These are phyloP conservation scores for Cryptus viduatorius DNA, from an alignment of 2,888 invertebrate genomes.

Conservation along the genomic window DNA sequence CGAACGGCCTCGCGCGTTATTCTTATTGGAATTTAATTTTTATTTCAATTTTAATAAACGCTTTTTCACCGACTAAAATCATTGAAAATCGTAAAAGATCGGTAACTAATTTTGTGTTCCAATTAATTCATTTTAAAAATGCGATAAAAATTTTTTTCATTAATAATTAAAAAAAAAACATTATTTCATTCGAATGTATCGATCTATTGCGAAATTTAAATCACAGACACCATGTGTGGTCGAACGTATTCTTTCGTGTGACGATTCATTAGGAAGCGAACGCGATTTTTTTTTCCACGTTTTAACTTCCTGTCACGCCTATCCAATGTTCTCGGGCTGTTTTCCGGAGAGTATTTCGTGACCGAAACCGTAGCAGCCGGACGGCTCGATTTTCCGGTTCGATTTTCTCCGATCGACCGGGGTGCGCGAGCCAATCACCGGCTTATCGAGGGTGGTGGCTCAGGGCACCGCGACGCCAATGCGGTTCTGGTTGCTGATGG, in stretches of 20 bases:
- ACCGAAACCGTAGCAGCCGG: slow-evolving; percentile 53
- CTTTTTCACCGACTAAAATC: not conserved
- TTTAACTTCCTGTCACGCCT: slow-evolving; percentile 69
- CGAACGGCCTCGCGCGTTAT: not conserved
- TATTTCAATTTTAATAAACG: not conserved
- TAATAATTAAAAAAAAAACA: not conserved
- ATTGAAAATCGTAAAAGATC: not conserved
- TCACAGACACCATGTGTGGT: slow-evolving; percentile 41
- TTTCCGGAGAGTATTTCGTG: slow-evolving; percentile 45
- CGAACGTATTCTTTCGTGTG: slow-evolving; percentile 22
- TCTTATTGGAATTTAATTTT: slow-evolving; percentile 1
- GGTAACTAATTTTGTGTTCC: not conserved
- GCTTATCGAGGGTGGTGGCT: slow-evolving; percentile 61
- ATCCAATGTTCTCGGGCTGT: slow-evolving; percentile 46
- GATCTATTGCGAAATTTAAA: not conserved
- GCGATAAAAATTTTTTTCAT: too few relatives aligned
- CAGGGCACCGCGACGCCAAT: slow-evolving; percentile 15
- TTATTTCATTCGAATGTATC: not conserved
- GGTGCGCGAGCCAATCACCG: slow-evolving; percentile 60
- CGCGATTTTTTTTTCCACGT: slow-evolving; percentile 17
- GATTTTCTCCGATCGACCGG: slow-evolving; percentile 76
- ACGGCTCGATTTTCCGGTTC: slow-evolving; percentile 79
- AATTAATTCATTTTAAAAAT: too few relatives aligned
- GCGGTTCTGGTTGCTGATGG: slow-evolving; percentile 61
- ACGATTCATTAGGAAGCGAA: slow-evolving; percentile 13